phyloP scores from a whole-genome alignment of 92 coral and sea anemone species.

The Porites lobata region DNA sequence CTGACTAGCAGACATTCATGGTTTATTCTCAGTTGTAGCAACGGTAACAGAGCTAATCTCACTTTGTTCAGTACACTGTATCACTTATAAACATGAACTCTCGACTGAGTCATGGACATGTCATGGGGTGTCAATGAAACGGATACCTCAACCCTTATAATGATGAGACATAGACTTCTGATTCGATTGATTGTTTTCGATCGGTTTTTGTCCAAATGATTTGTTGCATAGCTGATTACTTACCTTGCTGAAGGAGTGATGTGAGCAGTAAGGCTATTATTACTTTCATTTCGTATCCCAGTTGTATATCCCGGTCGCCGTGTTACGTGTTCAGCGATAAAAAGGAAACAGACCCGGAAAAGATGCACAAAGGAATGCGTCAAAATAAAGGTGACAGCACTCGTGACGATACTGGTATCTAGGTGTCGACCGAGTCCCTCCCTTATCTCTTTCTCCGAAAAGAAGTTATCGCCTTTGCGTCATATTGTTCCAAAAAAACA shows the following conservation, averaged over 20 bases:
- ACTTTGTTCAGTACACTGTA: too few species aligned
- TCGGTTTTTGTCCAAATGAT: background rate
- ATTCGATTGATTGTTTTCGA: background rate
- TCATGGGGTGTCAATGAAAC: background rate
- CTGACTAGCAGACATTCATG: too few species aligned
- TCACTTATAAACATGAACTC: too few species aligned
- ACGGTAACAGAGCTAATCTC: background rate
- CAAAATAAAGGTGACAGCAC: background rate
- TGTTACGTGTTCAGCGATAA: background rate
- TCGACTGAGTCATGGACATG: too few species aligned
- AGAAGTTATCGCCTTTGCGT: background rate
- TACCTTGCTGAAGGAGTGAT: constrained; percentile 1
- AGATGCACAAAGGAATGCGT: background rate
- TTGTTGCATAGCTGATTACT: background rate
- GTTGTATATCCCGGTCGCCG: background rate
- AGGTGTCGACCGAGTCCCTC: background rate
- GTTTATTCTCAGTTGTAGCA: background rate
- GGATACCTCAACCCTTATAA: background rate
- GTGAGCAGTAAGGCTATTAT: background rate
- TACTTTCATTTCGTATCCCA: background rate
- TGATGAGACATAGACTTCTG: background rate
- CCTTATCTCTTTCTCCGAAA: background rate
- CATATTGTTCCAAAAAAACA: too few species aligned
- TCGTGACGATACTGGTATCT: background rate
- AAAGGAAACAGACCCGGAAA: background rate